Evolutionary conservation across 2,888 invertebrate species (phyloP), one percentile per base, ranked within the genome.

Genomic region (Microplitis deprimator): DNA sequence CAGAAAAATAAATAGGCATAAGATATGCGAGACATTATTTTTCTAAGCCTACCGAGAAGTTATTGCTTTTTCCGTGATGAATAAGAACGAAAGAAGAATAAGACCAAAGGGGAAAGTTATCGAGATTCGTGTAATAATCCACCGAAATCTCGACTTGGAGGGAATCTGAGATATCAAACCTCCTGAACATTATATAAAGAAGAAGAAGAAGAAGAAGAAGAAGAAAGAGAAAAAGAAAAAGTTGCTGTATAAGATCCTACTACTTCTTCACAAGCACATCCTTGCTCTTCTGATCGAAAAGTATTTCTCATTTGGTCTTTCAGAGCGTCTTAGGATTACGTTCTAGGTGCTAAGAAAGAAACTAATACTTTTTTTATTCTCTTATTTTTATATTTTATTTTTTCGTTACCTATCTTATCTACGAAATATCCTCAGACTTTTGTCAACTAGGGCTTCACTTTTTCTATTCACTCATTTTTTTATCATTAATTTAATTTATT

Each of bases 261-360:
- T 81, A 83, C 81, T 81, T 81, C 73, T 81, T 77, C 73, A 74
- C 74, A 75, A 60, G 78, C 73, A 67, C 79, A 76, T 73, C 29
- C 29, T 29, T 29, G 29, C 29, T 29, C 29, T 29, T 74, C 77
- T 76, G 85, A 88, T 88, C 87, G 87, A 83, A 87, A 88, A 88
- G 86, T 88, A 88, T 88, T 88, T 88, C 87, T 88, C 88, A 88
- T 88, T 88, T 88, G 85, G 84, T 82, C 85, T 87, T 85, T 87
- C 86, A 87, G 79, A 82, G 82, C 82, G 85, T 83, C 86, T 84
- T 82, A 83, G 86, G 88, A 88, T 88, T 87, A 87, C 81, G 80
- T 77, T 77, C 78, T 81, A 81, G 79, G 79, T 59, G 77, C 62
- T 69, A 77, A 75, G 73, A 78, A 69, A 68, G 77, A 76, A 80